Percentiles rank a stretch among this genome's conserved stretches.
These are phyloP conservation scores for Orcinus orca DNA, from an alignment of 2,113 vertebrate species.

Conservation along the genomic window DNA sequence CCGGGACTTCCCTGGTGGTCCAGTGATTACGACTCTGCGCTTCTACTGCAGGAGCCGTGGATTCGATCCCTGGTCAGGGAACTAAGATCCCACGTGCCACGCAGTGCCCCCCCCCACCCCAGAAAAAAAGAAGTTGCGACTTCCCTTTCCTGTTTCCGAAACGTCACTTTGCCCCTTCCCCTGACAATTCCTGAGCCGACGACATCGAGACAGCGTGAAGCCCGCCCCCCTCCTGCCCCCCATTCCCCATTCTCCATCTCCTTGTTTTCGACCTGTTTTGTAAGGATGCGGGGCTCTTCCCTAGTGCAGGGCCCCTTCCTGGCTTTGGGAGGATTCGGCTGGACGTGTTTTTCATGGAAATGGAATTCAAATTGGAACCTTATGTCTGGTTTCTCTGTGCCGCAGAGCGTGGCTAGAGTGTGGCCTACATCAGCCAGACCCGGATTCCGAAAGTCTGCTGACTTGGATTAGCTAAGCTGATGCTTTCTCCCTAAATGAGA, in stretches of 20 bases:
- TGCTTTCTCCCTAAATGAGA: background rate
- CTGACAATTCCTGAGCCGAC: background rate
- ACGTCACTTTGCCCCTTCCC: background rate
- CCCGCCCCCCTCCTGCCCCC: background rate
- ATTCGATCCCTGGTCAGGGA: background rate
- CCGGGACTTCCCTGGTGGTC: background rate
- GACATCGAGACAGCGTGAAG: no score
- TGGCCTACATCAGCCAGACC: background rate
- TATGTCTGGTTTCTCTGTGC: constrained; percentile 31
- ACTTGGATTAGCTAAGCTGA: background rate
- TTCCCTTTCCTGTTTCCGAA: background rate
- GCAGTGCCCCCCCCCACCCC: no score
- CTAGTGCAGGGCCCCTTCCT: constrained; percentile 28
- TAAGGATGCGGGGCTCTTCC: background rate
- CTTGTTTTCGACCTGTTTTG: background rate
- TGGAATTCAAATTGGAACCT: constrained; percentile 69
- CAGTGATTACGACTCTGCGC: background rate
- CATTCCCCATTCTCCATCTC: background rate
- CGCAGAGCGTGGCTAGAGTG: background rate
- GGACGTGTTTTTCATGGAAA: background rate
- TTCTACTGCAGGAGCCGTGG: background rate
- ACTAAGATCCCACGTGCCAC: background rate
- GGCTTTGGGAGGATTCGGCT: constrained; percentile 36
- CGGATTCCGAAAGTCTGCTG: background rate
- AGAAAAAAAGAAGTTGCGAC: no score